Evolutionary conservation across 92 coral and sea anemone species (phyloP).

Genomic region (Epizoanthus stellaris): DNA sequence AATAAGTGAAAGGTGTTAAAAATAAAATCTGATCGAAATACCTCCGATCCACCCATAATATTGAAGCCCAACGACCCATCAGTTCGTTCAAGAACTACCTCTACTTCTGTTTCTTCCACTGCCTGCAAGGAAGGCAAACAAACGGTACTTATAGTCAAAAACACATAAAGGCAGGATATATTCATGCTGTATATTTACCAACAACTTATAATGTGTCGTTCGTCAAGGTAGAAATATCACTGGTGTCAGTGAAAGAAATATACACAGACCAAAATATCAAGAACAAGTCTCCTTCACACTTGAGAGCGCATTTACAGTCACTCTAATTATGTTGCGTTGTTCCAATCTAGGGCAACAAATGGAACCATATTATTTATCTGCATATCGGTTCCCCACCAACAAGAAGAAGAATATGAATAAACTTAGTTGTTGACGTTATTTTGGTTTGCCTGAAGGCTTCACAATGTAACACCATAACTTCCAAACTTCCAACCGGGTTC

Average conservation of each 20-base stretch:
- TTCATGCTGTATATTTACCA: slow-evolving; percentile 76
- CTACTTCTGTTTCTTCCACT: slow-evolving; percentile 88
- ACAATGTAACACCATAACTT: slow-evolving; percentile 38
- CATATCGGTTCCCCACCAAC: slow-evolving; percentile 35
- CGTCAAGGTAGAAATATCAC: slow-evolving; percentile 78
- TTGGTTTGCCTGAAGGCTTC: slow-evolving; percentile 57
- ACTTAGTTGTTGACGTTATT: slow-evolving; percentile 52
- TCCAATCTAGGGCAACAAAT: slow-evolving; percentile 15
- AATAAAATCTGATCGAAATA: slow-evolving; percentile 29
- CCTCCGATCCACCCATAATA: slow-evolving; percentile 95
- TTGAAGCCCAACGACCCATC: slow-evolving; percentile 93
- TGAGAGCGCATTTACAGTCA: slow-evolving; percentile 56
- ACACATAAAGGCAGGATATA: slow-evolving; percentile 65
- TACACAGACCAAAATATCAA: slow-evolving; percentile 39
- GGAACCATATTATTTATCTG: slow-evolving; percentile 3
- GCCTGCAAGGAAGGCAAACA: slow-evolving; percentile 82
- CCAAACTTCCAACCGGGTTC: slow-evolving; percentile 53
- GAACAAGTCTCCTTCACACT: slow-evolving; percentile 65
- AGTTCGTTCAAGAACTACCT: slow-evolving; percentile 75
- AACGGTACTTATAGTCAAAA: slow-evolving; percentile 68
- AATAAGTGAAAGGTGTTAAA: neutral
- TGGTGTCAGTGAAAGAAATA: slow-evolving; percentile 52
- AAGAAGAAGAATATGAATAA: slow-evolving; percentile 26
- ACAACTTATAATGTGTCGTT: slow-evolving; percentile 84
- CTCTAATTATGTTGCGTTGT: slow-evolving; percentile 30